A percentile compares a stretch with the other conserved stretches of the same genome.
Evolutionary conservation across 2,113 vertebrate species (phyloP).

Genomic region (Spea multiplicata): DNA sequence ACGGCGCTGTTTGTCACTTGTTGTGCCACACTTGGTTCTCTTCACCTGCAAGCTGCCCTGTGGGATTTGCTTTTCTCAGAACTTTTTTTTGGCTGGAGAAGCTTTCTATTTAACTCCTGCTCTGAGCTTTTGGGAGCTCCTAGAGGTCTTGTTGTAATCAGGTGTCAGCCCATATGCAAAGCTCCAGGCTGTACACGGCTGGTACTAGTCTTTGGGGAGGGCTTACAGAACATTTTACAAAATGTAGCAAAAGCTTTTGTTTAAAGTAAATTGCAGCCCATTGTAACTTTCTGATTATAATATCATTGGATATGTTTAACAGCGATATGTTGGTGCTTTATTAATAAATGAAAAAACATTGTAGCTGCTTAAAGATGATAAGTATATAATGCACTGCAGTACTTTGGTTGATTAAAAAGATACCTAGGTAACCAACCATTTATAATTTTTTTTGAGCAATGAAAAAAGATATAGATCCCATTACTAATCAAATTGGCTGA

Average conservation of each 20-base stretch:
- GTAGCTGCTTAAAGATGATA: too few relatives aligned
- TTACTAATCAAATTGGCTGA: too few relatives aligned
- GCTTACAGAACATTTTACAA: conserved; percentile 18
- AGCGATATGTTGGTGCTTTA: too few relatives aligned
- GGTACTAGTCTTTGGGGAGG: conserved; percentile 14
- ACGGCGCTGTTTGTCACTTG: conserved; percentile 54
- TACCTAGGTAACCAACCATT: too few relatives aligned
- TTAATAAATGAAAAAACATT: too few relatives aligned
- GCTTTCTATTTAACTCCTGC: neutral
- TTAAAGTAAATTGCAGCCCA: too few relatives aligned
- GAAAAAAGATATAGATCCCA: too few relatives aligned
- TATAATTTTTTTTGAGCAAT: too few relatives aligned
- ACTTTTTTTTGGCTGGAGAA: neutral
- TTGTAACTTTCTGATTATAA: too few relatives aligned
- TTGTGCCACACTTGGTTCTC: neutral
- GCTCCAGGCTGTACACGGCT: neutral
- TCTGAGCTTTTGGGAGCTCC: conserved; percentile 10
- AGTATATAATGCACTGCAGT: too few relatives aligned
- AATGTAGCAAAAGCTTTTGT: conserved; percentile 16
- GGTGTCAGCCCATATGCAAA: conserved; percentile 19
- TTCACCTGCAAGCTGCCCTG: neutral
- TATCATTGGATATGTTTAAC: too few relatives aligned
- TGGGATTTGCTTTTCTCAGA: neutral
- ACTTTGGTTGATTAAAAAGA: too few relatives aligned
- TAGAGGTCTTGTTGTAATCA: conserved; percentile 4